Percentiles rank a stretch among this genome's conserved stretches.
phyloP scores from a whole-genome alignment of 2,797 vertebrate genomes.

The Centropyge bicolor region DNA sequence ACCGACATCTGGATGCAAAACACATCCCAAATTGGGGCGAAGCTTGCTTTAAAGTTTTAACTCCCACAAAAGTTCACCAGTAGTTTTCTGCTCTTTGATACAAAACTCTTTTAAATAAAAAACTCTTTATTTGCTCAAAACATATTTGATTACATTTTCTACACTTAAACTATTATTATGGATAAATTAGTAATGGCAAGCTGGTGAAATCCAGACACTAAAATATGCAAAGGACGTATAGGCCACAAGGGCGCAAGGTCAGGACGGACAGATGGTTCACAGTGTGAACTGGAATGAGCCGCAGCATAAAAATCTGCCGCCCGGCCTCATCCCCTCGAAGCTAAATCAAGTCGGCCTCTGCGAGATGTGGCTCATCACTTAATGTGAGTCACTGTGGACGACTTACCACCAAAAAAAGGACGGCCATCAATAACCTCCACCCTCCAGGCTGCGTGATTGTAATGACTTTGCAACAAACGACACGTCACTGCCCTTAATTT shows the following conservation, averaged over 20 bases:
- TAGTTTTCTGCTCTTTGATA: slow-evolving; percentile 14
- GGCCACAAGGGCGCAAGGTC: slow-evolving; percentile 51
- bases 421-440: slow-evolving; percentile 67
- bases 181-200: neutral
- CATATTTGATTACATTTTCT: neutral
- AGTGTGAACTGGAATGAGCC: slow-evolving; percentile 59
- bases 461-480: slow-evolving; percentile 79
- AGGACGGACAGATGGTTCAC: slow-evolving; percentile 68
- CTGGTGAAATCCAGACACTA: slow-evolving; percentile 14
- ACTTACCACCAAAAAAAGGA: slow-evolving; percentile 47
- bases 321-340: slow-evolving; percentile 30
- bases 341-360: slow-evolving; percentile 42
- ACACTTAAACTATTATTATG: neutral
- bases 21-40: slow-evolving; percentile 14
- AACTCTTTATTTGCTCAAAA: slow-evolving; percentile 5
- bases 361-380: slow-evolving; percentile 48
- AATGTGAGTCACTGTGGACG: slow-evolving; percentile 34
- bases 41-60: slow-evolving; percentile 13
- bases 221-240: slow-evolving; percentile 51
- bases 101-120: neutral
- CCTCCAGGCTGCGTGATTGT: slow-evolving; percentile 60
- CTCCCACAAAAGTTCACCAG: neutral
- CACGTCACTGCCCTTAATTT: slow-evolving; percentile 78
- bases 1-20: slow-evolving; percentile 19
- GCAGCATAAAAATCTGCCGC: slow-evolving; percentile 40